phyloP scores from a whole-genome alignment of 2,113 vertebrate species.

The Lichenostomus cassidix region DNA sequence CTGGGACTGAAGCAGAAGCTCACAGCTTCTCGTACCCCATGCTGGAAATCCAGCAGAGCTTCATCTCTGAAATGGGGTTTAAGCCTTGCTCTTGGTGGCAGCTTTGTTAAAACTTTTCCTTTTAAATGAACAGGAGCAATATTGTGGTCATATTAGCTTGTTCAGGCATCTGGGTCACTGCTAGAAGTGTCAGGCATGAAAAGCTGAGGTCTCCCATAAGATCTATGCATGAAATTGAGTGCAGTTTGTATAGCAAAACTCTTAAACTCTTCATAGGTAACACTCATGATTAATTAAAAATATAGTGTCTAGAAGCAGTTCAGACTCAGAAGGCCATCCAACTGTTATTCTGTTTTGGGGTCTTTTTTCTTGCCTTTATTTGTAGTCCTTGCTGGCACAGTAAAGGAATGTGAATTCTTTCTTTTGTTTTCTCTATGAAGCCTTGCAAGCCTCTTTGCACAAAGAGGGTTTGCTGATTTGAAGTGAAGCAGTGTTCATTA shows the following conservation, averaged over 20 bases:
- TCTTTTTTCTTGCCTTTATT: neutral
- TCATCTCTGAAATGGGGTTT: neutral
- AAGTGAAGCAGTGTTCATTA: neutral
- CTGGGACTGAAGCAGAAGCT: neutral
- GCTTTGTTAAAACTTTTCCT: neutral
- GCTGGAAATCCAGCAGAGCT: neutral
- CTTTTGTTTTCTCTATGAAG: neutral
- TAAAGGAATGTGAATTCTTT: neutral
- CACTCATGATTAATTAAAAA: neutral
- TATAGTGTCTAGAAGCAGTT: neutral
- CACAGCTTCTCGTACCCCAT: fast-evolving
- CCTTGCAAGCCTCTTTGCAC: neutral
- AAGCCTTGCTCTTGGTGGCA: neutral
- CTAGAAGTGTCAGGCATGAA: fast-evolving
- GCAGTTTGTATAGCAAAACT: neutral
- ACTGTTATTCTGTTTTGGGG: neutral
- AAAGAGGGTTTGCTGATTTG: neutral
- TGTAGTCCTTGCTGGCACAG: neutral
- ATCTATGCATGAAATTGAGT: neutral
- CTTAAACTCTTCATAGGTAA: neutral
- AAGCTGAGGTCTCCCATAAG: fast-evolving
- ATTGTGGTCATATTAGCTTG: neutral
- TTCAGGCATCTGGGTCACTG: neutral
- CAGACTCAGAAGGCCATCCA: neutral
- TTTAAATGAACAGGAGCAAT: neutral